These are phyloP conservation scores for Himalopsyche anomala DNA, from an alignment of 2,888 invertebrate genomes.

Conservation along the genomic window DNA sequence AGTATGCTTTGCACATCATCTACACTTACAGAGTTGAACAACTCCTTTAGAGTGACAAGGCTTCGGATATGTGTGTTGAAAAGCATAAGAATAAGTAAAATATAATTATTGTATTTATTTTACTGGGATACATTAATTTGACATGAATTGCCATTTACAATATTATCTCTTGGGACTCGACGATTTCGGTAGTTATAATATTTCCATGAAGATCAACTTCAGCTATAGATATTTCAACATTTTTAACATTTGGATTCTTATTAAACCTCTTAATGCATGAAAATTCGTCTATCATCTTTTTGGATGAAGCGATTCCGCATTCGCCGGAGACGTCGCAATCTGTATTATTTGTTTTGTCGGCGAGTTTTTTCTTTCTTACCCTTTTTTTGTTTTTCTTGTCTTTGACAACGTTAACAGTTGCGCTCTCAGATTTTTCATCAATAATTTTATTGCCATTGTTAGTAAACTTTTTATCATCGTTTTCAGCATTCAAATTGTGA, in stretches of 20 bases:
- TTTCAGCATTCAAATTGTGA: not conserved
- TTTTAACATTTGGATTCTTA: slow-evolving; percentile 65
- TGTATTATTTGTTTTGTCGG: not conserved
- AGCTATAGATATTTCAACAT: slow-evolving; percentile 80
- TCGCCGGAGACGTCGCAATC: slow-evolving; percentile 35
- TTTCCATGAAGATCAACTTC: slow-evolving; percentile 82
- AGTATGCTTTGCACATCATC: no score
- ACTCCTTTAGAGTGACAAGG: no score
- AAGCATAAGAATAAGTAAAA: no score
- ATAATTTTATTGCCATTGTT: slow-evolving; percentile 60
- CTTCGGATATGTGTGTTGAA: no score
- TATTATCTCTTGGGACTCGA: slow-evolving; percentile 75
- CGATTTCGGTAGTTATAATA: slow-evolving; percentile 78
- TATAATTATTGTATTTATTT: no score
- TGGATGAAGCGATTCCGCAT: not conserved
- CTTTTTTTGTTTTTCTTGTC: slow-evolving; percentile 3
- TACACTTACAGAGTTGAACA: no score
- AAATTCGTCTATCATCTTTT: slow-evolving; percentile 52
- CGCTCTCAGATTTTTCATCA: slow-evolving; percentile 48
- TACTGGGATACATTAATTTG: no score
- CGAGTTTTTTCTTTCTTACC: not conserved
- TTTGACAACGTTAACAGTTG: slow-evolving; percentile 22
- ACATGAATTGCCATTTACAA: not conserved
- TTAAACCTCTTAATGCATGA: slow-evolving; percentile 65
- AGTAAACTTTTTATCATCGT: slow-evolving; percentile 65